phyloP scores from a whole-genome alignment of 1,140 invertebrate genomes.

The Elymnias hypermnestra region DNA sequence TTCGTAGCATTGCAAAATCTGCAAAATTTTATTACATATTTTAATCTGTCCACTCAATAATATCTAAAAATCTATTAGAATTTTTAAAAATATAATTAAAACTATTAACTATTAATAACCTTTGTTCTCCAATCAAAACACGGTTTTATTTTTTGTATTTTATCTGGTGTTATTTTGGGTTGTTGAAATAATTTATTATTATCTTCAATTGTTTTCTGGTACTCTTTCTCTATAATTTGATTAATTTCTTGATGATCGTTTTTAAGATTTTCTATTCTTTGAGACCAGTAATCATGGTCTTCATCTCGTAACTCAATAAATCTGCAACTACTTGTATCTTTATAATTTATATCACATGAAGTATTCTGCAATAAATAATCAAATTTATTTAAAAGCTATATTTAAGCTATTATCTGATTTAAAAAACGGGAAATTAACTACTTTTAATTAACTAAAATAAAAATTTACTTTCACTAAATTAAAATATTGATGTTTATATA shows the following conservation, averaged over 20 bases:
- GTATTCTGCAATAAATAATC: conserved; percentile 33
- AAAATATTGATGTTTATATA: conserved; percentile 10
- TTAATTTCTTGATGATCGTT: conserved; percentile 58
- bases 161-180: conserved; percentile 38
- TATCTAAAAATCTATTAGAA: background rate
- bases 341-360: conserved; percentile 27
- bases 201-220: conserved; percentile 47
- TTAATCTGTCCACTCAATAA: background rate
- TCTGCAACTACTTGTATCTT: conserved; percentile 28
- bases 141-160: conserved; percentile 51
- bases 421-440: too few species aligned
- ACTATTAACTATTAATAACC: conserved; percentile 27
- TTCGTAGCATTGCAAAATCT: conserved; percentile 65
- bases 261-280: conserved; percentile 52
- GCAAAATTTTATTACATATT: conserved; percentile 22
- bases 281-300: conserved; percentile 52
- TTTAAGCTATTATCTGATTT: too few species aligned
- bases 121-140: conserved; percentile 52
- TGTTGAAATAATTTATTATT: conserved; percentile 35
- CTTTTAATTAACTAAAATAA: too few species aligned
- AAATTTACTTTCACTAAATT: background rate
- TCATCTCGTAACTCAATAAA: conserved; percentile 28
- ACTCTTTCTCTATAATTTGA: conserved; percentile 59
- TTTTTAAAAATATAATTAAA: background rate
- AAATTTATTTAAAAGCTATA: too few species aligned